These are phyloP conservation scores for Hirtodrosophila confusa DNA, from an alignment of 2,888 invertebrate species.

Conservation along the genomic window DNA sequence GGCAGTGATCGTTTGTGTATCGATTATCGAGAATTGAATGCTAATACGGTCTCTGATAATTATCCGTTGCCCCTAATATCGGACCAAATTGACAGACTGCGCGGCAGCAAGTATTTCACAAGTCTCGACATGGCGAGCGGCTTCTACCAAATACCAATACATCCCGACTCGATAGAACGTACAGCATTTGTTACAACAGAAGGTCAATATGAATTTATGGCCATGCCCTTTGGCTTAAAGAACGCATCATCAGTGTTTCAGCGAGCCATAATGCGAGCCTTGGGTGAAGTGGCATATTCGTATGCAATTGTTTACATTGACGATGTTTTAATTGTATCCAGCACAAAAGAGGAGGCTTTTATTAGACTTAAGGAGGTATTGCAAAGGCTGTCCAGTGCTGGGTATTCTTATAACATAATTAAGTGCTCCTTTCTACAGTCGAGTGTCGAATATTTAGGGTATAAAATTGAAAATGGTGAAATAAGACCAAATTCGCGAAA, in stretches of 20 bases:
- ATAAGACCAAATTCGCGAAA: slow-evolving; percentile 13
- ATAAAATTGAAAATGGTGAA: slow-evolving; percentile 8
- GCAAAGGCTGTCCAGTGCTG: slow-evolving; percentile 6
- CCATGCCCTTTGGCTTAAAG: slow-evolving; percentile 11
- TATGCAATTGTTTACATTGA: slow-evolving; percentile 15
- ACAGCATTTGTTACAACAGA: slow-evolving; percentile 6
- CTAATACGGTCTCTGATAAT: neutral
- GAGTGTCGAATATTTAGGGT: slow-evolving; percentile 5
- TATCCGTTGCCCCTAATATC: slow-evolving; percentile 8
- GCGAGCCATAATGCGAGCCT: slow-evolving; percentile 9
- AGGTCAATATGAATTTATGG: slow-evolving; percentile 7
- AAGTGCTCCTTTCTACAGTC: too few relatives aligned
- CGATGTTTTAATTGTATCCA: slow-evolving; percentile 14
- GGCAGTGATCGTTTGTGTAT: slow-evolving; percentile 5
- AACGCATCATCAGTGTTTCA: slow-evolving; percentile 16
- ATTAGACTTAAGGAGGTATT: slow-evolving; percentile 1
- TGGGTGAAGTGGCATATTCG: slow-evolving; percentile 13
- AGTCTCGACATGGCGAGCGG: slow-evolving; percentile 8
- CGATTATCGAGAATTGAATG: neutral
- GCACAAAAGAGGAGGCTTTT: slow-evolving; percentile 9
- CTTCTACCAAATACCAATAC: slow-evolving; percentile 1
- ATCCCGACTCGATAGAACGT: slow-evolving; percentile 2
- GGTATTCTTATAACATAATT: slow-evolving; percentile 1
- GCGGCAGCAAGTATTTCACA: neutral
- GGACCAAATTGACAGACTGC: slow-evolving; percentile 4